Conservation (phyloP, 2,113 vertebrate species). For the Leptobrachium leishanense region DNA sequence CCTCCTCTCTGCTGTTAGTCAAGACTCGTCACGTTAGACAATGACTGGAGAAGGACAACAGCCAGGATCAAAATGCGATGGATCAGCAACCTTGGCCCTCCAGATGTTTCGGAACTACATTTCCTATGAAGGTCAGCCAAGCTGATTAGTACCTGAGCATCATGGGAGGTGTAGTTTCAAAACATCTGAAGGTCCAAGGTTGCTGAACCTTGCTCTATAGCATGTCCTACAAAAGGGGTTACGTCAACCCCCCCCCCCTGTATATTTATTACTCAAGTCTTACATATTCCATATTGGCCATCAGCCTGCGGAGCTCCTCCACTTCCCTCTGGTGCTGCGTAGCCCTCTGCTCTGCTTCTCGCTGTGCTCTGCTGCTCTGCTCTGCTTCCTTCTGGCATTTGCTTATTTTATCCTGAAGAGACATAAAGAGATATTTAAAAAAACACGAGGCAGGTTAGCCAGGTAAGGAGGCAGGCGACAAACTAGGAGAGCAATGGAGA, state of each 20-base stretch:
- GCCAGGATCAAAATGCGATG: too few relatives aligned
- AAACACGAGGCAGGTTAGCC: not conserved
- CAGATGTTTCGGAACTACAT: too few relatives aligned
- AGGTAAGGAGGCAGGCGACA: not conserved
- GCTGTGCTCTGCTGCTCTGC: conserved; percentile 65
- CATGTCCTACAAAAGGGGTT: not conserved
- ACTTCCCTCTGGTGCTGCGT: conserved; percentile 71
- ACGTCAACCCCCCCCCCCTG: not conserved
- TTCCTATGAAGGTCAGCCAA: too few relatives aligned
- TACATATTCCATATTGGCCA: conserved; percentile 81
- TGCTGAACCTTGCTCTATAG: too few relatives aligned
- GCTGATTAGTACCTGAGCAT: too few relatives aligned
- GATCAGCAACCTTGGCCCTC: too few relatives aligned
- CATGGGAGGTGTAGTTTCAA: too few relatives aligned
- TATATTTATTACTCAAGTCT: accelerated
- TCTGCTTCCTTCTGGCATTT: conserved; percentile 71
- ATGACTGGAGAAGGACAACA: too few relatives aligned
- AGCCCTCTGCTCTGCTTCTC: conserved; percentile 60
- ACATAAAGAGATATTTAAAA: not conserved
- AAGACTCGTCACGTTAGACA: too few relatives aligned
- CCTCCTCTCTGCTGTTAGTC: too few relatives aligned
- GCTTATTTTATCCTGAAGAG: conserved; percentile 68
- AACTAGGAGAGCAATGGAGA: not conserved
- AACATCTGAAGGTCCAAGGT: too few relatives aligned
- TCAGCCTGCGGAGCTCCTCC: conserved; percentile 76